Percentiles rank a stretch among this genome's conserved stretches.
phyloP scores from a whole-genome alignment of 2,888 invertebrate genomes.

The Ligdia adustata region DNA sequence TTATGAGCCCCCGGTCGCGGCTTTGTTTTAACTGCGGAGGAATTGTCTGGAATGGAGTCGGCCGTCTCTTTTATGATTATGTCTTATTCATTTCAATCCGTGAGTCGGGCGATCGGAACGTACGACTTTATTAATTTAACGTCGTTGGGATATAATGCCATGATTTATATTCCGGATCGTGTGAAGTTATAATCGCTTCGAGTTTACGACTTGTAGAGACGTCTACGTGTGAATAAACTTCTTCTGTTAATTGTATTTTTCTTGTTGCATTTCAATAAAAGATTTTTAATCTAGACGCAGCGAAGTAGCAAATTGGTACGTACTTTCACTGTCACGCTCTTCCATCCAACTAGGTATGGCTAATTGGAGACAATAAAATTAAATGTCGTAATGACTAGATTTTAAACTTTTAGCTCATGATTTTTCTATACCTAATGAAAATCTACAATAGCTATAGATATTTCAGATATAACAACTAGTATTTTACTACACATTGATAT shows the following conservation, averaged over 20 bases:
- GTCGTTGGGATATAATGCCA: conserved; percentile 28
- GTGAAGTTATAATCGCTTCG: conserved; percentile 35
- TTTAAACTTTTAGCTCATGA: too few species aligned
- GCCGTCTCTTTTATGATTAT: conserved; percentile 67
- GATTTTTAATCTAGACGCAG: conserved; percentile 19
- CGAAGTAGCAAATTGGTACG: conserved; percentile 13
- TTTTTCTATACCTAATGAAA: too few species aligned
- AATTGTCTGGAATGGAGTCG: conserved; percentile 76
- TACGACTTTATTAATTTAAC: conserved; percentile 50
- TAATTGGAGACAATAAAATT: conserved; percentile 9
- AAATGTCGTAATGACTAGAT: neutral
- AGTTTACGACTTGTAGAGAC: conserved; percentile 17
- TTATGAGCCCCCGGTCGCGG: conserved; percentile 80
- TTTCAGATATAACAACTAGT: too few species aligned
- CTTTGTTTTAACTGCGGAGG: conserved; percentile 76
- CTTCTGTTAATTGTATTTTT: conserved; percentile 16
- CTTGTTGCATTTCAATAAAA: conserved; percentile 21
- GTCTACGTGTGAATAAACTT: conserved; percentile 30
- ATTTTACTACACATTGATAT: too few species aligned
- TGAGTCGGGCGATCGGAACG: conserved; percentile 62
- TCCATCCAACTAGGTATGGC: neutral
- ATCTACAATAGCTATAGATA: too few species aligned
- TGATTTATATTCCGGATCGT: conserved; percentile 37
- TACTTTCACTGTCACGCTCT: conserved; percentile 18
- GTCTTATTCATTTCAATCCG: conserved; percentile 72